Conservation (phyloP, 2,797 vertebrate genomes). For the Masticophis lateralis region DNA sequence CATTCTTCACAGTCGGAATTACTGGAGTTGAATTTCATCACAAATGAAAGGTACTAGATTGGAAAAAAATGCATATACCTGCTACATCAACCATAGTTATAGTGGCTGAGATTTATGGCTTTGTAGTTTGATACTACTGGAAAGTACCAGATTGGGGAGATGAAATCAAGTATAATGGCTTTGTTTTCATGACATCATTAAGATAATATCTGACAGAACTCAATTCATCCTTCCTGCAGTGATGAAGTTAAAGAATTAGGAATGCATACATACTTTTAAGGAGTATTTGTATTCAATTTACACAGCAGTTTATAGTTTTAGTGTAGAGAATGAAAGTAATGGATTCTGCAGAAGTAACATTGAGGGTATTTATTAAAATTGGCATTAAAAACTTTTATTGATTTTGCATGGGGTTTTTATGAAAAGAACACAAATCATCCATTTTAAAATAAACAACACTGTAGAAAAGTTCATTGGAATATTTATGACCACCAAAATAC, state of each 20-base stretch:
- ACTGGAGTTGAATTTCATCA: background rate
- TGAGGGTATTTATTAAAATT: slow-evolving; percentile 45
- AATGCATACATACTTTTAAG: slow-evolving; percentile 6
- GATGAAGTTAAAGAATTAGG: background rate
- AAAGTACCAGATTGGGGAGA: background rate
- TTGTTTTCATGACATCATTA: background rate
- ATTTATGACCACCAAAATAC: slow-evolving; percentile 49
- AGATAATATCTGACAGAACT: background rate
- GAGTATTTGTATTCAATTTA: slow-evolving; percentile 28
- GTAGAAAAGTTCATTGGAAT: slow-evolving; percentile 50
- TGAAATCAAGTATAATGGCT: background rate
- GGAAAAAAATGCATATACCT: background rate
- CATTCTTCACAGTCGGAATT: background rate
- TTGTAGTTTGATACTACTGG: background rate
- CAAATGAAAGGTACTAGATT: background rate
- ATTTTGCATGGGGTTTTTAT: slow-evolving; percentile 60
- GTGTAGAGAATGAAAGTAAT: slow-evolving; percentile 16
- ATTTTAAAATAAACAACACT: slow-evolving; percentile 52
- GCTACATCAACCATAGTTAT: background rate
- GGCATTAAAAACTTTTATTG: slow-evolving; percentile 42
- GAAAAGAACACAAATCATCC: slow-evolving; percentile 68
- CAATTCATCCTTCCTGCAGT: background rate
- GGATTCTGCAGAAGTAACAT: slow-evolving; percentile 19
- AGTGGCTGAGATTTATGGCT: background rate
- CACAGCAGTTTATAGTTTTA: slow-evolving; percentile 27